A percentile compares a stretch with the other conserved stretches of the same genome.
phyloP scores from a whole-genome alignment of 2,797 vertebrate species.

The Anguilla anguilla region DNA sequence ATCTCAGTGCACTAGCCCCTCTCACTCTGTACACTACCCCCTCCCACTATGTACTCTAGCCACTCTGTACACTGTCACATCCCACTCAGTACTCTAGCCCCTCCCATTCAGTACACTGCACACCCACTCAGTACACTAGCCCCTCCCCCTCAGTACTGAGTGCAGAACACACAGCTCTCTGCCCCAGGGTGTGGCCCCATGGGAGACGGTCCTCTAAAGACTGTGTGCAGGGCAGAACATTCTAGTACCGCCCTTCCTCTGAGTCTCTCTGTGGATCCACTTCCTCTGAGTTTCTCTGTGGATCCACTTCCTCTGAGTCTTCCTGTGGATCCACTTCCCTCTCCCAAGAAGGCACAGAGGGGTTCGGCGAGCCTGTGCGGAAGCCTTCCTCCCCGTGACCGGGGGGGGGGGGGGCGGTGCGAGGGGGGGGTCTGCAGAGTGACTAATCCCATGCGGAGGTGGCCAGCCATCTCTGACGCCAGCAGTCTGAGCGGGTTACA shows the following conservation, averaged over 20 bases:
- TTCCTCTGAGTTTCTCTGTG: too few species aligned
- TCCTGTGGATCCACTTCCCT: not conserved
- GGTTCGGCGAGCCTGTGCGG: not conserved
- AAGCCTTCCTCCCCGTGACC: not conserved
- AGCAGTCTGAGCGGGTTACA: not conserved
- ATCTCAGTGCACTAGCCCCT: too few species aligned
- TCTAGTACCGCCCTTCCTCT: not conserved
- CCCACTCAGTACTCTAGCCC: not conserved
- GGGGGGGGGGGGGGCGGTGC: not conserved
- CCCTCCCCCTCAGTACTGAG: not conserved
- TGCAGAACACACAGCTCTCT: not conserved
- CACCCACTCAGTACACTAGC: not conserved
- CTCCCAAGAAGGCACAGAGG: not conserved
- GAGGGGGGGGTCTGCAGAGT: not conserved
- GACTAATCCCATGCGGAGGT: slow-evolving; percentile 14
- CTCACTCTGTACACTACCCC: not conserved
- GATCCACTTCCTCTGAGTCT: not conserved
- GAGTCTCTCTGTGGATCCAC: not conserved
- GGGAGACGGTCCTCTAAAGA: too few species aligned
- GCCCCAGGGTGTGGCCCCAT: not conserved
- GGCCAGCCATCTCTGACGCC: not conserved
- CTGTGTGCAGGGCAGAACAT: not conserved
- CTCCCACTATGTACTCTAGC: not conserved
- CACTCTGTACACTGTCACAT: not conserved
- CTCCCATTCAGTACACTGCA: not conserved